These are phyloP conservation scores for Xylocopa sonorina DNA, from an alignment of 1,140 invertebrate genomes.

Conservation along the genomic window DNA sequence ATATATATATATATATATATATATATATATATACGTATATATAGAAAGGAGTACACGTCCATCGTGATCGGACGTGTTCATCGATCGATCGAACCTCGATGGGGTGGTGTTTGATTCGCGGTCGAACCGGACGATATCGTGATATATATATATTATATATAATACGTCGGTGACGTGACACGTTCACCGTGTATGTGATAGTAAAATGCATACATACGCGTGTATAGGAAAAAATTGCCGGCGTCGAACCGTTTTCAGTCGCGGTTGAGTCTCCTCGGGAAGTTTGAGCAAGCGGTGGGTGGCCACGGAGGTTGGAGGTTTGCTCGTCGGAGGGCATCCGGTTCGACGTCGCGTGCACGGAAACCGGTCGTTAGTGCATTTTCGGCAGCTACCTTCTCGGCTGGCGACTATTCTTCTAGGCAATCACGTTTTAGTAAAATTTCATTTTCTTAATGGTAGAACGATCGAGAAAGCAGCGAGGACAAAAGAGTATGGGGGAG, in stretches of 20 bases:
- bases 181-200: background rate
- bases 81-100: conserved; percentile 6
- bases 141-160: no score
- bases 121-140: conserved; percentile 11
- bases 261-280: background rate
- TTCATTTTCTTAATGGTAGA: conserved; percentile 62
- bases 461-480: conserved; percentile 38
- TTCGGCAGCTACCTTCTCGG: conserved; percentile 53
- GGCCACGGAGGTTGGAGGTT: background rate
- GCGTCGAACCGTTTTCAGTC: no score
- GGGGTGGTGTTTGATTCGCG: conserved; percentile 16
- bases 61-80: background rate
- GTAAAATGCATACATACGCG: no score
- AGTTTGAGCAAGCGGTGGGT: background rate
- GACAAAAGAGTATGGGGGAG: background rate
- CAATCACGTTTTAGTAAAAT: conserved; percentile 74
- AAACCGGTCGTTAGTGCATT: conserved; percentile 60
- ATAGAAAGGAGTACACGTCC: background rate
- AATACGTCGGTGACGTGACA: background rate
- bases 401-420: conserved; percentile 66
- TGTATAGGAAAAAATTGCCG: background rate
- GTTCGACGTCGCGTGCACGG: conserved; percentile 17
- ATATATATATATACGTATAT: no score
- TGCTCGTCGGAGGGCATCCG: conserved; percentile 9
- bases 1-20: no score